Evolutionary conservation across 2,888 invertebrate species (phyloP).

Genomic region (Melanargia galathea): DNA sequence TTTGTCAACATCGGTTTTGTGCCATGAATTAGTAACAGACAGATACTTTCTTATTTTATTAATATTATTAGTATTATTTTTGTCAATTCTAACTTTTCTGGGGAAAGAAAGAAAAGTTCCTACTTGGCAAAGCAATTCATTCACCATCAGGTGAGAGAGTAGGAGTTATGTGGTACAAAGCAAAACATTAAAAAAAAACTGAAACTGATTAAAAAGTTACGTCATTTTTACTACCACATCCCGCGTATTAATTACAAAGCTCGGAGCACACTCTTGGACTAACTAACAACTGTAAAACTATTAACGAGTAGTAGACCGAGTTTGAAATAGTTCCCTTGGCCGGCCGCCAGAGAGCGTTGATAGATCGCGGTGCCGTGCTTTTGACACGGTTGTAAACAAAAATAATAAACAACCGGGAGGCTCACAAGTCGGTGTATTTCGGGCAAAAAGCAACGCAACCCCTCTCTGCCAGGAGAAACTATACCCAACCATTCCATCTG

Average conservation of each 20-base stretch:
- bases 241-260: constrained; percentile 52
- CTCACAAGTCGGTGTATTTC: constrained; percentile 15
- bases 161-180: not conserved
- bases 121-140: no score
- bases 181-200: not conserved
- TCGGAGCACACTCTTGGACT: constrained; percentile 55
- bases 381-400: constrained; percentile 74
- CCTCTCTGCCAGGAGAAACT: constrained; percentile 29
- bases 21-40: no score
- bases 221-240: constrained; percentile 57
- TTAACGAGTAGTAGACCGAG: constrained; percentile 67
- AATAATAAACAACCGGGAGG: constrained; percentile 63
- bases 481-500: not conserved
- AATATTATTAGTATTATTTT: no score
- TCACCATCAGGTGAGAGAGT: not conserved
- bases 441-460: not conserved
- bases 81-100: no score
- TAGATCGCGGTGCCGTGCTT: constrained; percentile 67
- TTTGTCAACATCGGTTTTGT: no score
- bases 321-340: constrained; percentile 76
- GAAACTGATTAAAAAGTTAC: not conserved
- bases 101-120: no score
- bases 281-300: constrained; percentile 65
- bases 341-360: constrained; percentile 66
- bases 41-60: no score